Conservation (phyloP, 2,888 invertebrate genomes). For the Drosophila limbata region DNA sequence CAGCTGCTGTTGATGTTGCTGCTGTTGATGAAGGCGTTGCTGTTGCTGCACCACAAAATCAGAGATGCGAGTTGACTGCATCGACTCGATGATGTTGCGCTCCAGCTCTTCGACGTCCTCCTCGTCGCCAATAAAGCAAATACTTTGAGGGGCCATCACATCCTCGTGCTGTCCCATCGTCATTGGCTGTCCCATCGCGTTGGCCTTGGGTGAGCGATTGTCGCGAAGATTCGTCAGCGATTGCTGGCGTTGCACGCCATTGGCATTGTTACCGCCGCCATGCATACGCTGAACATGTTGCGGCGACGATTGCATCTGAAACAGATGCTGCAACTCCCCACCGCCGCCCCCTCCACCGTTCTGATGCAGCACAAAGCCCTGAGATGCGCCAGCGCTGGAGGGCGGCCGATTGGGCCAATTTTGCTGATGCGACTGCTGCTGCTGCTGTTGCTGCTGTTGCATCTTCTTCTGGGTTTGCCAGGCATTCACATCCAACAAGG, state of each 20-base stretch:
- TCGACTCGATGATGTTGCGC: constrained; percentile 83
- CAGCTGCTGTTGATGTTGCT: constrained; percentile 59
- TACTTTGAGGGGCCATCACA: constrained; percentile 97
- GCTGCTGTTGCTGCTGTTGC: constrained; percentile 77
- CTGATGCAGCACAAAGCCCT: constrained; percentile 89
- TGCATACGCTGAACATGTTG: constrained; percentile 86
- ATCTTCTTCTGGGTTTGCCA: constrained; percentile 83
- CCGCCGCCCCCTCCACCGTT: constrained; percentile 89
- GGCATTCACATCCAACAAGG: constrained; percentile 84
- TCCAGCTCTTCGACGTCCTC: constrained; percentile 86
- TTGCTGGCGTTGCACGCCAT: constrained; percentile 79
- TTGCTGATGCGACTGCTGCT: constrained; percentile 76
- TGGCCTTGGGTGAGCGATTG: constrained; percentile 74
- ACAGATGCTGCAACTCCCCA: constrained; percentile 85
- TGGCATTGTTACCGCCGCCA: constrained; percentile 40
- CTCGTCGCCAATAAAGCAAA: constrained; percentile 94
- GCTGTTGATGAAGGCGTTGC: constrained; percentile 54
- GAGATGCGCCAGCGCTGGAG: constrained; percentile 76
- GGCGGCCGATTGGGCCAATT: constrained; percentile 75
- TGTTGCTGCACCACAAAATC: constrained; percentile 72
- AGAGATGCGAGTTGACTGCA: constrained; percentile 79
- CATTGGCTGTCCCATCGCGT: constrained; percentile 43
- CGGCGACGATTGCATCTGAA: constrained; percentile 88
- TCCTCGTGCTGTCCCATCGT: constrained; percentile 88
- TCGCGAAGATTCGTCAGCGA: constrained; percentile 80